A percentile compares a stretch with the other conserved stretches of the same genome.
These are phyloP conservation scores for Caradrina kadenii DNA, from an alignment of 2,888 invertebrate species.

Conservation along the genomic window DNA sequence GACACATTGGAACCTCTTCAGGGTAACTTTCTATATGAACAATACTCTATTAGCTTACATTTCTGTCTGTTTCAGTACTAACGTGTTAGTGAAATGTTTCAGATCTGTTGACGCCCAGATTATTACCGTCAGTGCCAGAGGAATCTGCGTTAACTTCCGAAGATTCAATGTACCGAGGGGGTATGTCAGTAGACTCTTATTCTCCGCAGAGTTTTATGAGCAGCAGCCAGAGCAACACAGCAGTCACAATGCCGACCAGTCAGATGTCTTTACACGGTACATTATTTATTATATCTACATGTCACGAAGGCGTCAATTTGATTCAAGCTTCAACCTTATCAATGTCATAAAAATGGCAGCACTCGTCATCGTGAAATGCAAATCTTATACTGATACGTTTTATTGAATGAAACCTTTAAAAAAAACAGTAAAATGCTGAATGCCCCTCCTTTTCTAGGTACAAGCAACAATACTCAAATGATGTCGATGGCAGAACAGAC, in stretches of 20 bases:
- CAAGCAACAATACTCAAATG: constrained; percentile 85
- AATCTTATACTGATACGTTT: constrained; percentile 2
- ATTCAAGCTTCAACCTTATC: constrained; percentile 20
- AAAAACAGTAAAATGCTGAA: constrained; percentile 2
- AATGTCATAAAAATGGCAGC: constrained; percentile 16
- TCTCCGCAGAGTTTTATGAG: constrained; percentile 77
- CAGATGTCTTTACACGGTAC: constrained; percentile 87
- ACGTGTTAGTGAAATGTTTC: constrained; percentile 46
- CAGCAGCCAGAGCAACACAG: constrained; percentile 71
- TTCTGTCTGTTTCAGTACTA: constrained; percentile 3
- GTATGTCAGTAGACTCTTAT: constrained; percentile 85
- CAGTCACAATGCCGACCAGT: constrained; percentile 84
- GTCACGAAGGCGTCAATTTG: constrained; percentile 1
- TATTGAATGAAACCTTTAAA: not conserved
- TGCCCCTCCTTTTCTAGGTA: constrained; percentile 71
- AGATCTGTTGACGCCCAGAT: constrained; percentile 86
- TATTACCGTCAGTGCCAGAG: constrained; percentile 91
- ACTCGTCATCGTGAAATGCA: constrained; percentile 8
- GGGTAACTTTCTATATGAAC: constrained; percentile 87
- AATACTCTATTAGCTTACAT: not conserved
- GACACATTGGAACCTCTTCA: constrained; percentile 96
- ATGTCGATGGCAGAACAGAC: constrained; percentile 80
- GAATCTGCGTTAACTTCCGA: constrained; percentile 88
- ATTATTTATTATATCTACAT: constrained; percentile 6
- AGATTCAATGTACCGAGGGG: constrained; percentile 86